Base-by-base conservation (phyloP, 2,888 invertebrate species). In the Atrina japonica region DNA sequence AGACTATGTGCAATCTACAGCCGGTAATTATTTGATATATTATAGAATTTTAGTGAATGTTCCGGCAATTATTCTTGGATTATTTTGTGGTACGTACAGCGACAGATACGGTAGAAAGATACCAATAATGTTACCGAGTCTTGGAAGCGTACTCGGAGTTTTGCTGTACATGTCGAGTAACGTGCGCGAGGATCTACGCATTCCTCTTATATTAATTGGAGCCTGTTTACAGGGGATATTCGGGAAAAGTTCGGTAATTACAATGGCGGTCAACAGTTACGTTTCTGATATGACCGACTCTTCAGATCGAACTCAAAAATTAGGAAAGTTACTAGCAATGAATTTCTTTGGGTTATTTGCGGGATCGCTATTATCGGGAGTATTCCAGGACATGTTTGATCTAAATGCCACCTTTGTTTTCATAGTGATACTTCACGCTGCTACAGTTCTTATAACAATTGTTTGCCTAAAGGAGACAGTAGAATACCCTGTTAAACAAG, bases 31-130 rank as follows among this genome's bases (percentile, higher is more conserved):
- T 68, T 73, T 90, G 50, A 86, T 90, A 69, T 81, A 83, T 40
- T 88, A 89, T 78, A 79, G 88, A 53, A 77, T 90, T 21, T 75
- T 90, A 40, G 82, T 89, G n/a, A 90, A 89, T 75, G 64, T 89
- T 16, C 90, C 90, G 0, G 90, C 89, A 18, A 81, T 90, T 25
- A 63, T 89, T 41, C 83, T 90, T 3, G 87, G 88, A 21, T 77
- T 90, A 23, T 87, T 90, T 73, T 90, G 90, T 63, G 90, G 90
- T 3, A 88, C 89, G 6, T 90, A 90, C 88, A 90, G 90, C 64
- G 90, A 90, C 75, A 76, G 79, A 43, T 81, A 88, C 53, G 89
- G 90, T 1, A 82, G 90, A 21, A 90, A 90, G 71, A 72, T 87
- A 11, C 86, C 85, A 1, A 88, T 90, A 78, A 81, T 90, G 76